Percentiles rank a stretch among this genome's conserved stretches.
Conservation (phyloP, 2,797 vertebrate species). For the Schizothorax lantsangensis region DNA sequence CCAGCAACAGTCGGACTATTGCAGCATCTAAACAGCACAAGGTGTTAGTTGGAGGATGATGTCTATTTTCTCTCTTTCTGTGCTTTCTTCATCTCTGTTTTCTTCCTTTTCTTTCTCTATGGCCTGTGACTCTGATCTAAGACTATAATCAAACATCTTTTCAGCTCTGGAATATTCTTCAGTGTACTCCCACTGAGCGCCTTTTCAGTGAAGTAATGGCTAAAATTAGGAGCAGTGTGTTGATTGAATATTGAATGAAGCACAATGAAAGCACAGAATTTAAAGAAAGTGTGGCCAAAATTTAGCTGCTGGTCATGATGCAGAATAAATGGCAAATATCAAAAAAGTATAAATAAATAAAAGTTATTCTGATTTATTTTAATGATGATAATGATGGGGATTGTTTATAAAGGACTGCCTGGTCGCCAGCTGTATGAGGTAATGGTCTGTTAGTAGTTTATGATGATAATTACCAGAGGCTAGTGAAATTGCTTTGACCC, state of each 20-base stretch:
- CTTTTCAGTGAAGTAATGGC: conserved; percentile 43
- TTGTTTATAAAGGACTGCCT: conserved; percentile 65
- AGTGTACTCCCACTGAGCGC: neutral
- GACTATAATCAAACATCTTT: conserved; percentile 45
- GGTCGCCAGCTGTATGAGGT: conserved; percentile 72
- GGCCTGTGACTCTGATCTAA: conserved; percentile 45
- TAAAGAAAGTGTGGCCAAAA: neutral
- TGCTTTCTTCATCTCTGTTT: conserved; percentile 33
- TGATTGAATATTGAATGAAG: conserved; percentile 36
- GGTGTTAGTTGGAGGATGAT: conserved; percentile 37
- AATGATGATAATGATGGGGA: conserved; percentile 64
- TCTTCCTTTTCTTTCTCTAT: conserved; percentile 30
- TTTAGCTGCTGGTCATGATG: neutral
- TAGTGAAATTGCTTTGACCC: conserved; percentile 78
- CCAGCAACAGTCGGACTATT: conserved; percentile 53
- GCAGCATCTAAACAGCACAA: conserved; percentile 52
- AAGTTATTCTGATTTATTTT: conserved; percentile 40
- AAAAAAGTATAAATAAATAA: neutral
- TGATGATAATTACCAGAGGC: conserved; percentile 74
- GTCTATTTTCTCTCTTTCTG: conserved; percentile 49
- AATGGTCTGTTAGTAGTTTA: conserved; percentile 79
- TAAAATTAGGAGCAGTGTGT: conserved; percentile 22
- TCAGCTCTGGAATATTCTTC: conserved; percentile 39
- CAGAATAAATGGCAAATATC: neutral
- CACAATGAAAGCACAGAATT: neutral